Conservation (phyloP, 2,888 invertebrate species). For the Aquatica leii region DNA sequence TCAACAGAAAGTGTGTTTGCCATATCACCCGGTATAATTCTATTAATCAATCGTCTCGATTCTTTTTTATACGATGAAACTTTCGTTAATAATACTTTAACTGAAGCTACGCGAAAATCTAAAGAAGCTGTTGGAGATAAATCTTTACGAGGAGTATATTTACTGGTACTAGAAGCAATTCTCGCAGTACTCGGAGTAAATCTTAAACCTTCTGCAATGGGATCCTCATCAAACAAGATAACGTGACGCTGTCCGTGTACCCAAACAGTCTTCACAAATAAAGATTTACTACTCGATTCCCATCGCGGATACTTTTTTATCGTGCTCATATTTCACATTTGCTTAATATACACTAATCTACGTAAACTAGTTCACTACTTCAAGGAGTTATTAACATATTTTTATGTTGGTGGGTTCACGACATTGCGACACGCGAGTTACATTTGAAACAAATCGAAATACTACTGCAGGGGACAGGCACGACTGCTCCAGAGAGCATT, state of each 20-base stretch:
- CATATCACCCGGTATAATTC: not conserved
- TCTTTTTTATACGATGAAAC: conserved; percentile 25
- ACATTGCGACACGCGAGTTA: conserved; percentile 37
- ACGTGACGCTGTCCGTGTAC: conserved; percentile 75
- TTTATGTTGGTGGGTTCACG: conserved; percentile 20
- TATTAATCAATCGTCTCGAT: not conserved
- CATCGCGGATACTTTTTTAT: conserved; percentile 54
- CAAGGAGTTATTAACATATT: conserved; percentile 22
- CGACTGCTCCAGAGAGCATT: conserved; percentile 51
- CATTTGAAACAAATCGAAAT: conserved; percentile 27
- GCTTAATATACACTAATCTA: conserved; percentile 1
- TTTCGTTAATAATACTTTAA: conserved; percentile 44
- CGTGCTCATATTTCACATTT: not conserved
- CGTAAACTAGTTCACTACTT: not conserved
- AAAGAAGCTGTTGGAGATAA: conserved; percentile 8
- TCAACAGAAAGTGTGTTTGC: conserved; percentile 41
- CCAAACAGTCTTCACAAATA: conserved; percentile 71
- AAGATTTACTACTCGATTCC: conserved; percentile 66
- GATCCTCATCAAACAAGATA: conserved; percentile 72
- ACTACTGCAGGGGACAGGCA: conserved; percentile 48
- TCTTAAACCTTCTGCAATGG: conserved; percentile 47
- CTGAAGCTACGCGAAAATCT: conserved; percentile 48
- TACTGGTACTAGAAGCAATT: conserved; percentile 15
- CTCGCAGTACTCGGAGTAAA: conserved; percentile 15
- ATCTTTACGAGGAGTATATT: conserved; percentile 13